Evolutionary conservation across 2,113 vertebrate genomes (phyloP).

Genomic region (Geothlypis trichas): DNA sequence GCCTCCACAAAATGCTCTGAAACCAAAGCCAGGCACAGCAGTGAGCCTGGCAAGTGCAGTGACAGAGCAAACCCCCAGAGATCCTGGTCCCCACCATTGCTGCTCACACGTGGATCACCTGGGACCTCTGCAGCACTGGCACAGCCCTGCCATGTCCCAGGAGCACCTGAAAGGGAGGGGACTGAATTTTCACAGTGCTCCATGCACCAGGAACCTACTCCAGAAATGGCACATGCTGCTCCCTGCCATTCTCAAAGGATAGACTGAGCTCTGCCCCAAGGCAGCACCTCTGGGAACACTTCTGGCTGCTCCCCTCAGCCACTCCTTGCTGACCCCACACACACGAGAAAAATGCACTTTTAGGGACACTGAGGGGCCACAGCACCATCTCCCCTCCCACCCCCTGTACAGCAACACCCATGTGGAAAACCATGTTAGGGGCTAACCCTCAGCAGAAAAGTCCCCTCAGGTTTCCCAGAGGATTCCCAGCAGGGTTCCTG

Average conservation of each 20-base stretch:
- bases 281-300: neutral
- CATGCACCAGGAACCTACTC: rapidly evolving
- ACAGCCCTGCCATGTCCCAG: rapidly evolving
- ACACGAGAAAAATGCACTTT: rapidly evolving
- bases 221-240: neutral
- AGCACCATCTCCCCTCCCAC: neutral
- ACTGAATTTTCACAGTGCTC: neutral
- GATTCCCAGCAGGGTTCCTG: neutral
- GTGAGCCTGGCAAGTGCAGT: neutral
- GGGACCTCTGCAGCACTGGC: rapidly evolving
- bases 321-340: neutral
- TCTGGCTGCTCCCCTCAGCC: neutral
- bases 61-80: neutral
- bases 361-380: neutral
- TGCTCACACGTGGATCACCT: rapidly evolving
- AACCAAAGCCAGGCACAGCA: neutral
- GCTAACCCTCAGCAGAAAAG: neutral
- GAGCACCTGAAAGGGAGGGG: neutral
- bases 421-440: neutral
- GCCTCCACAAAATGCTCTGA: neutral
- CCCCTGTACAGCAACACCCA: rapidly evolving
- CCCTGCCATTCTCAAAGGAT: neutral
- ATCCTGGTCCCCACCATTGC: neutral
- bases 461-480: neutral
- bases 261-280: neutral